Conservation (phyloP, 2,888 invertebrate species). For the Machimus rusticus region DNA sequence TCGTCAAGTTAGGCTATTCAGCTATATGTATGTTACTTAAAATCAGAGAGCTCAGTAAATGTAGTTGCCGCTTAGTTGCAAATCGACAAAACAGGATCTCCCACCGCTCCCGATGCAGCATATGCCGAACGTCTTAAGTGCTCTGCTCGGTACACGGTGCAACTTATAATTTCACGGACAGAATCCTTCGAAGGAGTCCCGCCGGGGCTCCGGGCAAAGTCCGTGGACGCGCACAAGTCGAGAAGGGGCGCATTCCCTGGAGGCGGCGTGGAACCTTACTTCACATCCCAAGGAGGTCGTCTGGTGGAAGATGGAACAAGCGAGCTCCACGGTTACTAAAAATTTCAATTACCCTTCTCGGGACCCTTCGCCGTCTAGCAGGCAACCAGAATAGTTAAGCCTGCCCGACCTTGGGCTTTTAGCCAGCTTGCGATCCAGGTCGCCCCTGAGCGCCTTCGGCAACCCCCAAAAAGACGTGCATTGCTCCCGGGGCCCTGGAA, state of each 20-base stretch:
- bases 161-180: slow-evolving; percentile 30
- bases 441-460: not conserved
- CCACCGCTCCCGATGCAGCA: not conserved
- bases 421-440: not conserved
- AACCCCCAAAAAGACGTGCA: not conserved
- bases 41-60: not conserved
- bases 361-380: not conserved
- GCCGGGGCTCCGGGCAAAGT: not conserved
- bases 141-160: slow-evolving; percentile 15
- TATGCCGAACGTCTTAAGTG: not conserved
- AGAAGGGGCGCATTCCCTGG: not conserved
- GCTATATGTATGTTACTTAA: not conserved
- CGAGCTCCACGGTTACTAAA: slow-evolving; percentile 3
- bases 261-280: not conserved
- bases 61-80: not conserved
- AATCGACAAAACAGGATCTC: not conserved
- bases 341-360: slow-evolving; percentile 15
- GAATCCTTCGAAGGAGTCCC: not conserved
- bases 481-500: not conserved
- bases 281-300: not conserved
- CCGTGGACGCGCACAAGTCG: not conserved
- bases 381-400: not conserved
- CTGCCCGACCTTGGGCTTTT: not conserved
- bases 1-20: not conserved
- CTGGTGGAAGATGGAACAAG: not conserved